Conservation (phyloP, 2,888 invertebrate genomes). For the Tigriopus californicus region DNA sequence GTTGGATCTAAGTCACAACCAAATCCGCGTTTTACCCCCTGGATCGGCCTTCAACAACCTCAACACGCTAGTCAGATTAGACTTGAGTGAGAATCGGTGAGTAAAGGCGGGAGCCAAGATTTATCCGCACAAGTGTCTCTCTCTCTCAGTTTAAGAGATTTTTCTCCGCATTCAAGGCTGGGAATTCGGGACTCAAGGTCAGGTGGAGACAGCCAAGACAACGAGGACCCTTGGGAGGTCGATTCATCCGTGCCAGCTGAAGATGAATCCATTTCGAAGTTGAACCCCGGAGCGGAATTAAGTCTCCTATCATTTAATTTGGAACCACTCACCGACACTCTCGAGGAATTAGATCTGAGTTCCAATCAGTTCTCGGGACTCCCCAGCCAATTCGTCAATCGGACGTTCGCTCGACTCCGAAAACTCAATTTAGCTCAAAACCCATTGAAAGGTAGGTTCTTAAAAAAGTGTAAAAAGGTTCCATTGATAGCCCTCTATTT, state of each 20-base stretch:
- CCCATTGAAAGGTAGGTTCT: not conserved
- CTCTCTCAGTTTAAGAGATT: not conserved
- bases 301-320: not conserved
- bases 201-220: not conserved
- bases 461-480: too few relatives aligned
- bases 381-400: not conserved
- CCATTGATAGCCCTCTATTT: too few relatives aligned
- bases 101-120: not conserved
- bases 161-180: not conserved
- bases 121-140: not conserved
- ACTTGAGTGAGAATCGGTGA: not conserved
- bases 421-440: not conserved
- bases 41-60: conserved; percentile 1
- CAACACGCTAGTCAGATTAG: not conserved
- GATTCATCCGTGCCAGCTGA: not conserved
- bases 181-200: not conserved
- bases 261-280: too few relatives aligned
- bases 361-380: not conserved
- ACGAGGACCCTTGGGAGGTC: not conserved
- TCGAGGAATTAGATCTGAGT: not conserved
- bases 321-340: not conserved
- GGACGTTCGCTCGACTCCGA: not conserved
- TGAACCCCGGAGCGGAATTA: not conserved
- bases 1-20: not conserved
- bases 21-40: not conserved